Percentiles rank a stretch among this genome's conserved stretches.
Conservation (phyloP, 2,113 vertebrate genomes). For the Nibea albiflora region DNA sequence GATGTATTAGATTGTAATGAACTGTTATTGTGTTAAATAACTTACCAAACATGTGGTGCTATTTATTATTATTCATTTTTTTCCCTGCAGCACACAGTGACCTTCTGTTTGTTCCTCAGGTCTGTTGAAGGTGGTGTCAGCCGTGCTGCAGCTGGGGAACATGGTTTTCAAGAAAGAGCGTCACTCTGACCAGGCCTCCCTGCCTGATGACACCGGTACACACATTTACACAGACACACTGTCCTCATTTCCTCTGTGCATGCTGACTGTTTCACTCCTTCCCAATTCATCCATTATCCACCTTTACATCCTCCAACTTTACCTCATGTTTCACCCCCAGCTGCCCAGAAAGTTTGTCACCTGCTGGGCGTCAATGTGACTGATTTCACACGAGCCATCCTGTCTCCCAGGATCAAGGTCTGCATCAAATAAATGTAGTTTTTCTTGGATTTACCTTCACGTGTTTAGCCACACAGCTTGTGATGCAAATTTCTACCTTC, state of each 20-base stretch:
- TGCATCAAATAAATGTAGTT: background rate
- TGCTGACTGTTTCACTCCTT: background rate
- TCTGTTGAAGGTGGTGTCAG: conserved; percentile 92
- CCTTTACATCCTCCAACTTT: conserved; percentile 2
- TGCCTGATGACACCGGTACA: conserved; percentile 95
- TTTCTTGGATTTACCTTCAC: too few species aligned
- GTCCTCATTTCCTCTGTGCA: background rate
- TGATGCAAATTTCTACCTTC: background rate
- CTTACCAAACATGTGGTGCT: background rate
- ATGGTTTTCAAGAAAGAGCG: conserved; percentile 98
- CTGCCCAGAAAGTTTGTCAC: conserved; percentile 97
- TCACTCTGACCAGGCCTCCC: conserved; percentile 96
- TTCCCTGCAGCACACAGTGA: conserved; percentile 1
- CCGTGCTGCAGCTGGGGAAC: conserved; percentile 96
- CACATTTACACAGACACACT: background rate
- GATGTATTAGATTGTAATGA: background rate
- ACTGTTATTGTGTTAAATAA: background rate
- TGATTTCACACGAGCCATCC: conserved; percentile 95
- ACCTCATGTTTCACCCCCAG: conserved; percentile 72
- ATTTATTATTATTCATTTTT: background rate
- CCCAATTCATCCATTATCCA: background rate
- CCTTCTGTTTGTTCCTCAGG: conserved; percentile 77
- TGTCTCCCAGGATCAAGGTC: conserved; percentile 95
- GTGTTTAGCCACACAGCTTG: background rate
- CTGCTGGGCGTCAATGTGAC: conserved; percentile 97